These are phyloP conservation scores for Cyclophora albipunctata DNA, from an alignment of 2,888 invertebrate genomes.

Conservation along the genomic window DNA sequence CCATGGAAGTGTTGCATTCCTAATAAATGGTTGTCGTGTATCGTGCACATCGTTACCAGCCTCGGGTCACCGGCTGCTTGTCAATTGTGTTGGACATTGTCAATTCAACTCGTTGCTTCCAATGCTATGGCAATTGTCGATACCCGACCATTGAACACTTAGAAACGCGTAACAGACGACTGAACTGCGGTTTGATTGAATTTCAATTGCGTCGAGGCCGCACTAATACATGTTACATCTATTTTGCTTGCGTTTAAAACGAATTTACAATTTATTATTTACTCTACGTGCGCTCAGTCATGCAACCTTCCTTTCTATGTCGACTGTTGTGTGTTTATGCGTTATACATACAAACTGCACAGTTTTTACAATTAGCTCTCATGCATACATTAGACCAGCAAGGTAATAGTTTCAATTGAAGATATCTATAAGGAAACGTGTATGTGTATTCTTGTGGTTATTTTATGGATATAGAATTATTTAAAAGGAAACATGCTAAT, in stretches of 20 bases:
- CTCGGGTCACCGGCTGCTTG: slow-evolving; percentile 39
- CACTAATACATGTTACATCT: slow-evolving; percentile 18
- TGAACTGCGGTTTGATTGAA: slow-evolving; percentile 37
- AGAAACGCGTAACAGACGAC: slow-evolving; percentile 24
- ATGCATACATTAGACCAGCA: slow-evolving; percentile 11
- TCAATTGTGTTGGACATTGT: slow-evolving; percentile 42
- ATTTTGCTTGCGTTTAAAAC: slow-evolving; percentile 26
- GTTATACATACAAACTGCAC: slow-evolving; percentile 11
- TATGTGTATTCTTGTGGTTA: slow-evolving; percentile 3
- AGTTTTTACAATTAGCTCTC: slow-evolving; percentile 16
- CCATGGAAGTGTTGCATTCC: slow-evolving; percentile 47
- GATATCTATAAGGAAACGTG: slow-evolving; percentile 2
- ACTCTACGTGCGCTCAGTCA: slow-evolving; percentile 32
- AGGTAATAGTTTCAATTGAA: slow-evolving; percentile 4
- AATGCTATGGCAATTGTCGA: slow-evolving; percentile 32
- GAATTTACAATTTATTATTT: slow-evolving; percentile 30
- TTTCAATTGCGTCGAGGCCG: slow-evolving; percentile 43
- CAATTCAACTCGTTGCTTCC: slow-evolving; percentile 43
- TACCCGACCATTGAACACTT: slow-evolving; percentile 23
- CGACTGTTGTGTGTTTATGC: slow-evolving; percentile 16
- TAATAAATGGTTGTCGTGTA: slow-evolving; percentile 46
- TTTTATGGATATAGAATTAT: slow-evolving; percentile 12
- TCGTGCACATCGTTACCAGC: slow-evolving; percentile 30
- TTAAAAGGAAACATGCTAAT: slow-evolving; percentile 10
- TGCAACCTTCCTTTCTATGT: slow-evolving; percentile 34